Conservation (phyloP, 2,888 invertebrate species). For the Watsonalla cultraria region DNA sequence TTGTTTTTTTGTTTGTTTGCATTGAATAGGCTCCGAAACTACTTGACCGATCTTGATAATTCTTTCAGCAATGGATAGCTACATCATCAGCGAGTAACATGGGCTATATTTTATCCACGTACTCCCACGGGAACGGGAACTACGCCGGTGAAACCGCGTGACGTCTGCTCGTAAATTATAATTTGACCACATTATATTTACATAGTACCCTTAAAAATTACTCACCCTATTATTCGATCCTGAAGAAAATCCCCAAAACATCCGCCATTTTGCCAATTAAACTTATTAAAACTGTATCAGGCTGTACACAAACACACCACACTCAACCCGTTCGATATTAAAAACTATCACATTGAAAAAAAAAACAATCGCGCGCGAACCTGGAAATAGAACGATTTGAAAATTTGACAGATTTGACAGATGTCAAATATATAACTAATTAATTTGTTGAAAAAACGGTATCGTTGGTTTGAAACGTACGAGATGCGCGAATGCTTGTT, state of each 20-base stretch:
- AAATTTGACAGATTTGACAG: slow-evolving; percentile 1
- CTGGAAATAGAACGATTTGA: slow-evolving; percentile 1
- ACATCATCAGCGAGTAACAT: too few relatives aligned
- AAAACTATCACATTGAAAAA: not conserved
- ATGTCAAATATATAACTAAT: slow-evolving; percentile 1
- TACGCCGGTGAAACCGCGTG: too few relatives aligned
- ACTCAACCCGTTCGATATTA: not conserved
- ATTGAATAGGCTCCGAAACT: too few relatives aligned
- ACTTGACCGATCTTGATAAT: too few relatives aligned
- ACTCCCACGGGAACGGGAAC: too few relatives aligned
- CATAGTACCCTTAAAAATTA: not conserved
- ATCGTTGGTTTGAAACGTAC: slow-evolving; percentile 41
- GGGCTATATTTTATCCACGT: too few relatives aligned
- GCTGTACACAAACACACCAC: not conserved
- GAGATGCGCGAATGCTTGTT: slow-evolving; percentile 58
- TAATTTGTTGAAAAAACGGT: slow-evolving; percentile 14
- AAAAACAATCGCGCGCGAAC: too few relatives aligned
- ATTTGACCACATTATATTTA: too few relatives aligned
- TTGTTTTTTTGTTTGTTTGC: too few relatives aligned
- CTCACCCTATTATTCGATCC: not conserved
- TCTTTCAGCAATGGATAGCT: too few relatives aligned
- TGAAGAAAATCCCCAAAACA: not conserved
- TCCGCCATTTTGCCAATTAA: slow-evolving; percentile 13
- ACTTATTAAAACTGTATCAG: slow-evolving; percentile 13
- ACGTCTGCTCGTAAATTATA: too few relatives aligned